A percentile compares a stretch with the other conserved stretches of the same genome.
Conservation (phyloP, 2,888 invertebrate genomes). For the Acanthosepion esculentum region DNA sequence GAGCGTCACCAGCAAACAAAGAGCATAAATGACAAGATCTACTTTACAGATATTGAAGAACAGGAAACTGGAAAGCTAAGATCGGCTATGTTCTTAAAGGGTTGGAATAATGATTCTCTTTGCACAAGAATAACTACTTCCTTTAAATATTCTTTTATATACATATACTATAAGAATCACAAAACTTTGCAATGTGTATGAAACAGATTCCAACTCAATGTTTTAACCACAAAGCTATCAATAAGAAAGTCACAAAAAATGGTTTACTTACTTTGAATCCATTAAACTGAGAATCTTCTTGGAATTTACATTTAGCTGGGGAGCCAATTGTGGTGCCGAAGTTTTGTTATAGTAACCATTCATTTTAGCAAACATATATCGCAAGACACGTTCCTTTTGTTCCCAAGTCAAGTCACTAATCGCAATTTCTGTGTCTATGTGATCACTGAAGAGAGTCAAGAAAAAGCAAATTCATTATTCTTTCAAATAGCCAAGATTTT, state of each 20-base stretch:
- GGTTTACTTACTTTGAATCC: slow-evolving; percentile 49
- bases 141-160: too few species aligned
- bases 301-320: slow-evolving; percentile 58
- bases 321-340: slow-evolving; percentile 50
- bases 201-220: too few species aligned
- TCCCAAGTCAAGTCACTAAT: slow-evolving; percentile 75
- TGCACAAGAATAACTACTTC: too few species aligned
- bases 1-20: too few species aligned
- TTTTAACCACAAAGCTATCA: too few species aligned
- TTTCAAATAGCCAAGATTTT: neutral
- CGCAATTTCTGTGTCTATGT: slow-evolving; percentile 61
- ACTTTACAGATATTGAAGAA: too few species aligned
- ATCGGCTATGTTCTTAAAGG: too few species aligned
- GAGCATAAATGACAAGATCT: too few species aligned
- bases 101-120: too few species aligned
- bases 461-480: neutral
- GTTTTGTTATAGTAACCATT: slow-evolving; percentile 59
- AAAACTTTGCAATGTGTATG: too few species aligned
- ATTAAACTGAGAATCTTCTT: slow-evolving; percentile 55
- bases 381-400: slow-evolving; percentile 74
- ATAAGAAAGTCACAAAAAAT: neutral
- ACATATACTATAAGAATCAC: too few species aligned
- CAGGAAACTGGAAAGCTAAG: too few species aligned
- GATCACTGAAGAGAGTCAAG: neutral
- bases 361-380: slow-evolving; percentile 74